Percentiles rank a stretch among this genome's conserved stretches.
phyloP scores from a whole-genome alignment of 1,140 invertebrate species.

The Leptoteleia sp. region DNA sequence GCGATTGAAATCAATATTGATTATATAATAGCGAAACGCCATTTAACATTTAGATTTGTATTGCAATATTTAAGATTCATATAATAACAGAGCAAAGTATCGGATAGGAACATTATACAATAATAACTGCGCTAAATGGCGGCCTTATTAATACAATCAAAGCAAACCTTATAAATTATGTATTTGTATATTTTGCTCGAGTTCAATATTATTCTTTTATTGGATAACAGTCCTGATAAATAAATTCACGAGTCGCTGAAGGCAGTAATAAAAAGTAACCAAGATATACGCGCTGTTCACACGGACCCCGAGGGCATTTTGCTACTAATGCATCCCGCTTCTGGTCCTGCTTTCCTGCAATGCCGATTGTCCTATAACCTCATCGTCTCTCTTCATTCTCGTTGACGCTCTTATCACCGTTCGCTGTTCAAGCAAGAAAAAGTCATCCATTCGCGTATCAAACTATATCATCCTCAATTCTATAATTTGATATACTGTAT shows the following conservation, averaged over 20 bases:
- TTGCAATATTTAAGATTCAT: constrained; percentile 23
- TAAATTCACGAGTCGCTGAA: constrained; percentile 66
- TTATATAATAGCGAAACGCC: too few species aligned
- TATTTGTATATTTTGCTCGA: constrained; percentile 60
- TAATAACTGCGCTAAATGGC: constrained; percentile 55
- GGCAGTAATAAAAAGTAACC: constrained; percentile 76
- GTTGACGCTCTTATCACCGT: constrained; percentile 48
- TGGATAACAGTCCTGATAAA: constrained; percentile 62
- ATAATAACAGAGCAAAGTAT: constrained; percentile 4
- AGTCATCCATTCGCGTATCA: constrained; percentile 64
- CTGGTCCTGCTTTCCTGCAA: constrained; percentile 71
- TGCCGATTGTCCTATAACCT: constrained; percentile 56
- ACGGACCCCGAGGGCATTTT: constrained; percentile 71
- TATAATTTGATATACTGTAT: background rate
- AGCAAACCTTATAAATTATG: constrained; percentile 54
- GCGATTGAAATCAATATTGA: too few species aligned
- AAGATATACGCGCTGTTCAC: constrained; percentile 73
- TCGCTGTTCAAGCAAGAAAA: constrained; percentile 58
- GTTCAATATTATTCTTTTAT: constrained; percentile 61
- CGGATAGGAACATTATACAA: constrained; percentile 42
- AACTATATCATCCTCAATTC: constrained; percentile 57
- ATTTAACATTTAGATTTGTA: constrained; percentile 1
- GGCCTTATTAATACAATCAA: constrained; percentile 57
- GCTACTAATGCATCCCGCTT: constrained; percentile 74
- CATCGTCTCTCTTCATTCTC: constrained; percentile 35